Percentiles rank a stretch among this genome's conserved stretches.
Conservation (phyloP, 2,888 invertebrate species). For the Scrobipalpa costella region DNA sequence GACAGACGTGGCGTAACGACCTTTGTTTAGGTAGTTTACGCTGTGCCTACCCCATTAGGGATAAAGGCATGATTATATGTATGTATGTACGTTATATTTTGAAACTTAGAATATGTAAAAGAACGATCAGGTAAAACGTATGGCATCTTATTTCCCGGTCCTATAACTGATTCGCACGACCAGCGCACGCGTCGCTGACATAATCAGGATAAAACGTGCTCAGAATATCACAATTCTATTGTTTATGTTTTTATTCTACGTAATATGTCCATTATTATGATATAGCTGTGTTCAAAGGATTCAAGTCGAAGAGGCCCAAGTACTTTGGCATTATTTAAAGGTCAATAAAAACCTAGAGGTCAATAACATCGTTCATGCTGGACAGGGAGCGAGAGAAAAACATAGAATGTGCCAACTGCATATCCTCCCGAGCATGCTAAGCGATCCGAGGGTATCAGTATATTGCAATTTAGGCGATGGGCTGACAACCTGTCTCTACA, state of each 20-base stretch:
- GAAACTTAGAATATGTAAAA: neutral
- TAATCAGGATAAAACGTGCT: constrained; percentile 48
- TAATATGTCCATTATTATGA: constrained; percentile 25
- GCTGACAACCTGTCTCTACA: too few species aligned
- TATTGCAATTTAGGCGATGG: too few species aligned
- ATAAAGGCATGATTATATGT: neutral
- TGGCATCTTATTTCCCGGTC: neutral
- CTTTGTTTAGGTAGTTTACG: too few species aligned
- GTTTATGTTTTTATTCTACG: constrained; percentile 41
- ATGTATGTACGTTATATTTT: too few species aligned
- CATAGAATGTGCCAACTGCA: too few species aligned
- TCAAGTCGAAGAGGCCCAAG: neutral
- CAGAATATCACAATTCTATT: constrained; percentile 46
- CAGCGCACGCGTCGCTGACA: constrained; percentile 45
- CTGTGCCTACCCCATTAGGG: too few species aligned
- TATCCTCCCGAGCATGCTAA: too few species aligned
- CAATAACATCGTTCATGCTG: neutral
- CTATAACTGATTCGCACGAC: constrained; percentile 18
- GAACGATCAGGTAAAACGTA: neutral
- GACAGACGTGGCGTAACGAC: too few species aligned
- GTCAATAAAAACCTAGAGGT: neutral
- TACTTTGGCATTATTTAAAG: constrained; percentile 6
- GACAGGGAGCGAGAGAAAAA: too few species aligned
- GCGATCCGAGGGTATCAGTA: too few species aligned
- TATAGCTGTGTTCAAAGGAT: constrained; percentile 17